phyloP scores from a whole-genome alignment of 2,888 invertebrate genomes.

The Drosophila bunnanda region DNA sequence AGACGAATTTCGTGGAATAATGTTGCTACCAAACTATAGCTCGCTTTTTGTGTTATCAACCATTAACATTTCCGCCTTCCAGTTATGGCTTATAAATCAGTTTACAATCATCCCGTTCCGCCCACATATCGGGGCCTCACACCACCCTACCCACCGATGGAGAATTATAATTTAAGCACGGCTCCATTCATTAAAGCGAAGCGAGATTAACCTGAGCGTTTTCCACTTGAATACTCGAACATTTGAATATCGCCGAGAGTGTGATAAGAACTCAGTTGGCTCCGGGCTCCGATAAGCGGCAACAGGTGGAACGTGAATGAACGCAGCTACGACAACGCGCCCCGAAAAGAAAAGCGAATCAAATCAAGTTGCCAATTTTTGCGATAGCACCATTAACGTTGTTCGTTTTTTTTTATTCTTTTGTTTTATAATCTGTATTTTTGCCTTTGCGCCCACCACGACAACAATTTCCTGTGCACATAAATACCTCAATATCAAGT shows the following conservation, averaged over 20 bases:
- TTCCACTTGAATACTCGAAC: slow-evolving; percentile 7
- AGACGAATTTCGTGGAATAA: not conserved
- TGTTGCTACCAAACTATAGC: too few species aligned
- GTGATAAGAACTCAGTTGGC: slow-evolving; percentile 24
- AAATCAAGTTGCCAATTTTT: slow-evolving; percentile 39
- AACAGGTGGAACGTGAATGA: slow-evolving; percentile 76
- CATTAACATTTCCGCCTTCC: slow-evolving; percentile 2
- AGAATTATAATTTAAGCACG: slow-evolving; percentile 48
- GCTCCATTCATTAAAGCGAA: slow-evolving; percentile 66
- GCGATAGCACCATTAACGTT: slow-evolving; percentile 47
- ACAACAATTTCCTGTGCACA: slow-evolving; percentile 72
- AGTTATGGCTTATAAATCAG: slow-evolving; percentile 5
- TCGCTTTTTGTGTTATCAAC: not conserved
- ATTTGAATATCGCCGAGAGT: slow-evolving; percentile 31
- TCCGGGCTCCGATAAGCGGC: slow-evolving; percentile 36
- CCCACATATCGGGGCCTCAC: slow-evolving; percentile 14
- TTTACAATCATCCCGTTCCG: slow-evolving; percentile 6
- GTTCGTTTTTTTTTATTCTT: slow-evolving; percentile 10
- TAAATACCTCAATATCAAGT: slow-evolving; percentile 73
- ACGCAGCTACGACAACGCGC: slow-evolving; percentile 55
- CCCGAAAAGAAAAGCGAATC: slow-evolving; percentile 30
- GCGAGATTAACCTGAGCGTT: slow-evolving; percentile 11
- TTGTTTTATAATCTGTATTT: slow-evolving; percentile 34
- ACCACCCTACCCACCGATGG: not conserved
- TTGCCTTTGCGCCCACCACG: slow-evolving; percentile 28